phyloP scores from a whole-genome alignment of 2,888 invertebrate species.

The Drosophila acutilabella region DNA sequence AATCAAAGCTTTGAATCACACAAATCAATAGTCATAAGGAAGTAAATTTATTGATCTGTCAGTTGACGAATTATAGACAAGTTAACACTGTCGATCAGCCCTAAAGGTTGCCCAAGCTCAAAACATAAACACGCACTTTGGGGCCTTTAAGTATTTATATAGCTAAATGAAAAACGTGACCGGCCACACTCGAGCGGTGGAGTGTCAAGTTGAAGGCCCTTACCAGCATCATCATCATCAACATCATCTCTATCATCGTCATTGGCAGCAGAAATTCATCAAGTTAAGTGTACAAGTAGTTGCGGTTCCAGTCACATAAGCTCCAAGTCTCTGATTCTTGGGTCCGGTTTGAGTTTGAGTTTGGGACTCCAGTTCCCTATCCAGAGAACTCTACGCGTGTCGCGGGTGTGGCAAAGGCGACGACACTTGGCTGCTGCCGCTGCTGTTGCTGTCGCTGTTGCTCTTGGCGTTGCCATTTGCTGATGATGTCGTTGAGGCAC shows the following conservation, averaged over 20 bases:
- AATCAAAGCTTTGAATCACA: slow-evolving; percentile 23
- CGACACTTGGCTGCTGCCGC: slow-evolving; percentile 57
- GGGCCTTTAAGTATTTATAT: slow-evolving; percentile 47
- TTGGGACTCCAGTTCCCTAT: slow-evolving; percentile 13
- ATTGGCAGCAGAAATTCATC: slow-evolving; percentile 42
- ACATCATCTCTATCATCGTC: slow-evolving; percentile 4
- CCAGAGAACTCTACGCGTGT: slow-evolving; percentile 35
- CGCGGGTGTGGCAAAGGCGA: slow-evolving; percentile 60
- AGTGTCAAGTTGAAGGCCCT: slow-evolving; percentile 78
- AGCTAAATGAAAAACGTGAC: slow-evolving; percentile 68
- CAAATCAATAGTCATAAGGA: slow-evolving; percentile 47
- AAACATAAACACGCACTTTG: slow-evolving; percentile 43
- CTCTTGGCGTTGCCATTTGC: slow-evolving; percentile 3
- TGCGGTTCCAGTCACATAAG: slow-evolving; percentile 21
- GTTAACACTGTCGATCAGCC: slow-evolving; percentile 39
- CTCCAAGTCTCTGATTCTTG: slow-evolving; percentile 20
- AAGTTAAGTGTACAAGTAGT: slow-evolving; percentile 39
- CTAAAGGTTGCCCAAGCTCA: slow-evolving; percentile 32
- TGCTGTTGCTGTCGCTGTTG: slow-evolving; percentile 3
- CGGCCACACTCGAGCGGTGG: slow-evolving; percentile 50
- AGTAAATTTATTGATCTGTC: slow-evolving; percentile 39
- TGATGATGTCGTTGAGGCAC: slow-evolving; percentile 33
- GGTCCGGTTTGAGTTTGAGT: slow-evolving; percentile 39
- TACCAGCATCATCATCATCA: slow-evolving; percentile 32
- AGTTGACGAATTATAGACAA: slow-evolving; percentile 25